Conservation (phyloP, 2,113 vertebrate genomes). For the Eudyptes chrysolophus region DNA sequence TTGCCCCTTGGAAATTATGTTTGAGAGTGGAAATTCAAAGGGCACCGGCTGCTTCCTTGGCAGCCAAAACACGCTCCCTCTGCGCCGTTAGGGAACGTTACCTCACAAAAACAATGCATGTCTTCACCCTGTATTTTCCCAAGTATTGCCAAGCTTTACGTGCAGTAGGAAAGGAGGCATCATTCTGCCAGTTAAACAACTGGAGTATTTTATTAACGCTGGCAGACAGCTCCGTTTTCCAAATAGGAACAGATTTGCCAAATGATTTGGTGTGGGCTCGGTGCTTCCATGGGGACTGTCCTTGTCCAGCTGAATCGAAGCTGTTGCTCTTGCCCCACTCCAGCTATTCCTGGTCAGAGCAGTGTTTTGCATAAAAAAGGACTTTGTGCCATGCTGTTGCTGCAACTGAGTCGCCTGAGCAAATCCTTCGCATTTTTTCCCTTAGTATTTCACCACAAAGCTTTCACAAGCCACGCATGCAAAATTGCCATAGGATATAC, state of each 20-base stretch:
- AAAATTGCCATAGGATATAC: not conserved
- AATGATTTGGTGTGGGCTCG: not conserved
- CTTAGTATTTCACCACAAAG: not conserved
- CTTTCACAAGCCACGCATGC: accelerated
- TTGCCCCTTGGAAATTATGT: not conserved
- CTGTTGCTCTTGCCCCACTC: not conserved
- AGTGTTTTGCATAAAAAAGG: not conserved
- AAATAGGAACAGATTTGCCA: not conserved
- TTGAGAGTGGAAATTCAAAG: not conserved
- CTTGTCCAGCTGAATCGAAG: not conserved
- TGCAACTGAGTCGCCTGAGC: not conserved
- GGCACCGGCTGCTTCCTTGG: not conserved
- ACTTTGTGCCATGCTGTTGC: not conserved
- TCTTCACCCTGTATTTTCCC: not conserved
- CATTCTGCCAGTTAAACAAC: not conserved
- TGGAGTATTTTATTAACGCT: not conserved
- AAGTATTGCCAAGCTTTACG: not conserved
- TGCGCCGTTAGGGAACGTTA: not conserved
- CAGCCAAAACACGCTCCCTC: not conserved
- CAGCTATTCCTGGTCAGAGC: not conserved
- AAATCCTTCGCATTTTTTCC: not conserved
- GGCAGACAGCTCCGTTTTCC: not conserved
- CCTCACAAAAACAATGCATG: not conserved
- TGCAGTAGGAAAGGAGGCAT: not conserved
- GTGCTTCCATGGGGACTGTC: not conserved